Evolutionary conservation across 2,888 invertebrate species (phyloP).

Genomic region (Eupithecia centaureata): DNA sequence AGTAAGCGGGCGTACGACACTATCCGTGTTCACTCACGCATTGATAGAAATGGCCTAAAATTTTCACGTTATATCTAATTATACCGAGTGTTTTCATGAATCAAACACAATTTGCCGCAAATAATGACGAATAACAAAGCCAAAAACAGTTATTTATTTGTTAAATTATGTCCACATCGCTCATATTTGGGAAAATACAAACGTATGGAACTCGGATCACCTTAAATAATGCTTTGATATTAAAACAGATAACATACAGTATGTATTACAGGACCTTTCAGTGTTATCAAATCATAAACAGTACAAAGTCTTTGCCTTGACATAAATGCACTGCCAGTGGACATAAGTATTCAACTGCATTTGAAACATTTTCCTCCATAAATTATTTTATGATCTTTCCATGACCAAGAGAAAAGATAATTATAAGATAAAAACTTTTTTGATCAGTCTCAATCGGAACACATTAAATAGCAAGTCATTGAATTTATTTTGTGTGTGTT

Average conservation of each 20-base stretch:
- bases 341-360: not conserved
- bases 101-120: too few relatives aligned
- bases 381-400: not conserved
- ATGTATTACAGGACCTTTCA: not conserved
- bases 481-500: not conserved
- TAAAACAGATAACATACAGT: not conserved
- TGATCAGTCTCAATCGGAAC: not conserved
- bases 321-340: constrained; percentile 1
- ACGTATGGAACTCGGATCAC: too few relatives aligned
- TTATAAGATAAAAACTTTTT: not conserved
- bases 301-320: not conserved
- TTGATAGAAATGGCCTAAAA: too few relatives aligned
- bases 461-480: not conserved
- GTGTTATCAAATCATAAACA: not conserved
- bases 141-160: too few relatives aligned
- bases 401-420: not conserved
- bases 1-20: too few relatives aligned
- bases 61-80: too few relatives aligned
- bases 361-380: not conserved
- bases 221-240: not conserved
- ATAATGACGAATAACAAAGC: too few relatives aligned
- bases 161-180: too few relatives aligned
- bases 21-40: too few relatives aligned
- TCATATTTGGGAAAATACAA: too few relatives aligned
- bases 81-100: too few relatives aligned